Evolutionary conservation across 1,140 invertebrate genomes (phyloP), one percentile per base, ranked within the genome.

Genomic region (Zaprionus ornatus): DNA sequence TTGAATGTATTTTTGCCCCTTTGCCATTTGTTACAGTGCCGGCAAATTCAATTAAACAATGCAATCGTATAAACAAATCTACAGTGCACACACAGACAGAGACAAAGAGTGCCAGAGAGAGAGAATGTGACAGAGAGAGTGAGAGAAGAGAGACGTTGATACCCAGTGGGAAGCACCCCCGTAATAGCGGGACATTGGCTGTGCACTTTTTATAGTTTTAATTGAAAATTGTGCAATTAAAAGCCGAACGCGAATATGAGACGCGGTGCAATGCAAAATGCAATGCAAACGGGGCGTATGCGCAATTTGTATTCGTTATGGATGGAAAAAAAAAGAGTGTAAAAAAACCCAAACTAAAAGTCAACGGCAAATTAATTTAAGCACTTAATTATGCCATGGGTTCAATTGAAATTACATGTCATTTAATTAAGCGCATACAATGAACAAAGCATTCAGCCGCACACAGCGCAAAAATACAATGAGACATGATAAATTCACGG

Each of bases 161-260:
- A 45, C 13, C 13, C 35, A 6, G 25, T 23, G 7, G 29, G 32
- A 29, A 54, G 19, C 69, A 59, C 54, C 64, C 40, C 27, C 54
- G 40, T 29, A 68, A 74, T 62, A 55, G 67, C 7, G 35, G 9
- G 12, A 56, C 37, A 21, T 54, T 60, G 60, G n/a, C 40, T 73
- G 32, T 54, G 56, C 64, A 60, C 19, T 74, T 57, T 75, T 70
- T 52, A 71, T 78, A 83, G 83, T 84, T 81, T 85, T 85, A 84
- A 85, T 84, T 84, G 82, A 85, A 84, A 82, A 84, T 81, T 84
- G 65, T 75, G 82, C 82, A 84, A 84, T 84, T 84, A 84, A 84
- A 84, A 84, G 73, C 77, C 77, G 60, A 71, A 75, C 63, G 70
- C 65, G 54, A 19, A 64, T 71, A 52, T 67, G 69, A 40, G 56